Base-by-base conservation (phyloP, 37 sponge, comb jelly and placozoan species). In the Axinella damicornis region DNA sequence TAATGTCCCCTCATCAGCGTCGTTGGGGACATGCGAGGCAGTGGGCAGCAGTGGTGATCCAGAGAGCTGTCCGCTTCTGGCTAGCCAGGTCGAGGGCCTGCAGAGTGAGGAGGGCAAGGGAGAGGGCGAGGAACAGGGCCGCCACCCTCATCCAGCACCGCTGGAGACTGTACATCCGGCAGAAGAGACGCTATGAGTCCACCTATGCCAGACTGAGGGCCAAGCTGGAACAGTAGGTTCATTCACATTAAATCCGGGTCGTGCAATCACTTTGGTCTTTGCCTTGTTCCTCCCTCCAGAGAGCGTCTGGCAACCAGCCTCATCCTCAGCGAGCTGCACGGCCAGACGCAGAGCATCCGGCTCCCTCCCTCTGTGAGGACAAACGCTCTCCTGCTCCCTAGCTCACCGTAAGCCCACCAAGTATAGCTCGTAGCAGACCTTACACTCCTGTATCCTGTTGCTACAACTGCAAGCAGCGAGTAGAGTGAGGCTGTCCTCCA, bases 121-220 rank as follows among this genome's bases (percentile, higher is more conserved):
- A 53, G 37, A 57, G 75, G 20, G 65, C 37, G 2, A 63, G 67
- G 39, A 30, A 83, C 63, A 67, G 73, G 22, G 93, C 96, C 14
- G 96, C 94, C 56, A 24, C 39, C 16, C 27, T 80, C 40, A 89
- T 96, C 33, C 96, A 96, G 78, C 28, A 55, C 46, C 74, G 83
- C 57, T 96, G 96, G 96, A 81, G 82, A 52, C 28, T 32, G 59
- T 93, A 86, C 81, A 76, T 82, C 25, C 73, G 46, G 13, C 55
- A 67, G 24, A 93, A 83, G 91, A 81, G 91, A 59, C 33, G 87
- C 0, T 90, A 93, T 55, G 96, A 93, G 76, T 84, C 87, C 6
- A 79, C 85, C 31, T 81, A 70, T 55, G 71, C 69, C 27, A 40
- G 30, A 27, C 85, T 96, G 35, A 93, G 35, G 73, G 87, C 94